Evolutionary conservation across 2,888 invertebrate genomes (phyloP).

Genomic region (Lithophane leautieri): DNA sequence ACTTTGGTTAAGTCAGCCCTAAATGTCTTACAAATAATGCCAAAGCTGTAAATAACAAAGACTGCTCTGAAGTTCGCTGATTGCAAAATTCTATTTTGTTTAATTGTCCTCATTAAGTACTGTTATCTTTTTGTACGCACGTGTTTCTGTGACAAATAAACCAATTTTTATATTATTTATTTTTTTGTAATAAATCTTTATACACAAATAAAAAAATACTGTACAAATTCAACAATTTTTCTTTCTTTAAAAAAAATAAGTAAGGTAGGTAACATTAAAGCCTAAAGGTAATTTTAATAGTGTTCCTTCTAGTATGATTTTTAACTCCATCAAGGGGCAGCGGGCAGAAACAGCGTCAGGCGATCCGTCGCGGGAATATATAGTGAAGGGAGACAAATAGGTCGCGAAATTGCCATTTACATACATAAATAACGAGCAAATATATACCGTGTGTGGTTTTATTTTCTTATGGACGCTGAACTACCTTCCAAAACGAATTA

Average conservation of each 20-base stretch:
- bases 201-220: too few species aligned
- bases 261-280: neutral
- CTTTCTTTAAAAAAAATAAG: neutral
- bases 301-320: slow-evolving; percentile 62
- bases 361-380: slow-evolving; percentile 73
- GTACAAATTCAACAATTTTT: too few species aligned
- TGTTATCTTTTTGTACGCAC: too few species aligned
- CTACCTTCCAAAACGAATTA: slow-evolving; percentile 64
- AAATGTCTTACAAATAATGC: neutral
- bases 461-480: slow-evolving; percentile 59
- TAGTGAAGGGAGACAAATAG: slow-evolving; percentile 75
- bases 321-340: slow-evolving; percentile 55
- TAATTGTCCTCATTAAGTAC: too few species aligned
- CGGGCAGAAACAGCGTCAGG: slow-evolving; percentile 71
- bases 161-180: too few species aligned
- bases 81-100: neutral
- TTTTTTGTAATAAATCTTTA: too few species aligned
- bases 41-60: neutral
- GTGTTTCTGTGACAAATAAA: too few species aligned
- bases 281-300: neutral
- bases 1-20: too few species aligned
- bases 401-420: slow-evolving; percentile 77
- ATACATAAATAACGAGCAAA: slow-evolving; percentile 68
- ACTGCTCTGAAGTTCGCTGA: neutral
- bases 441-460: slow-evolving; percentile 63